phyloP scores from a whole-genome alignment of 2,797 vertebrate species.

The Crax fasciolata region DNA sequence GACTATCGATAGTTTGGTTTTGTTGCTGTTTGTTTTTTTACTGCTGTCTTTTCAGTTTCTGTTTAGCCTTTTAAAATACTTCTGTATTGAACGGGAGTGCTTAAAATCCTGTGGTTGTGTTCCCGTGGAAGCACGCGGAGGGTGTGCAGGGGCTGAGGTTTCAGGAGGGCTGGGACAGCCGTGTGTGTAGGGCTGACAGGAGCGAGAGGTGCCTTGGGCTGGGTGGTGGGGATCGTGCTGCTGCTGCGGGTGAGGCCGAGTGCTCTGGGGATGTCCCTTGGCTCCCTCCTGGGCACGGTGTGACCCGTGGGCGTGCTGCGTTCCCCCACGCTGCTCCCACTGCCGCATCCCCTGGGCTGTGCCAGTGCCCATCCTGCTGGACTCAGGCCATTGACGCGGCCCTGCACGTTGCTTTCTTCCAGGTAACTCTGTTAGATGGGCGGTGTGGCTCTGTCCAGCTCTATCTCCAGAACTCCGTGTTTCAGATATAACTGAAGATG shows the following conservation, averaged over 20 bases:
- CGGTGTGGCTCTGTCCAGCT: background rate
- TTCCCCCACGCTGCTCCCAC: background rate
- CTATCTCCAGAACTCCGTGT: background rate
- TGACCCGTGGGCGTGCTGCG: background rate
- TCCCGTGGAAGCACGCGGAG: background rate
- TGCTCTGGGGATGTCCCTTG: background rate
- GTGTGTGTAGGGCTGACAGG: background rate
- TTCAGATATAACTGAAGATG: background rate
- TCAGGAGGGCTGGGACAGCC: background rate
- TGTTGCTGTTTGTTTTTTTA: background rate
- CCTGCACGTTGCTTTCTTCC: background rate
- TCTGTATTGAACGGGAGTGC: background rate
- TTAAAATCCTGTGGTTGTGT: background rate
- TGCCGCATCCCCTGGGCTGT: background rate
- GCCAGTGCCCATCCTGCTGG: background rate
- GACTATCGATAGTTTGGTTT: background rate
- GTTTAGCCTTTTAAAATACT: background rate
- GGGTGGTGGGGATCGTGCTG: background rate
- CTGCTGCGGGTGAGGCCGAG: background rate
- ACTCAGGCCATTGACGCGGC: accelerated
- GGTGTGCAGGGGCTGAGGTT: background rate
- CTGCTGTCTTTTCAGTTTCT: constrained; percentile 12
- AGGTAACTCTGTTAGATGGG: background rate
- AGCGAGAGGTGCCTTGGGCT: background rate
- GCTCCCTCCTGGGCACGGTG: background rate